Evolutionary conservation across 2,113 vertebrate species (phyloP).

Genomic region (Leptocoma aspasia): DNA sequence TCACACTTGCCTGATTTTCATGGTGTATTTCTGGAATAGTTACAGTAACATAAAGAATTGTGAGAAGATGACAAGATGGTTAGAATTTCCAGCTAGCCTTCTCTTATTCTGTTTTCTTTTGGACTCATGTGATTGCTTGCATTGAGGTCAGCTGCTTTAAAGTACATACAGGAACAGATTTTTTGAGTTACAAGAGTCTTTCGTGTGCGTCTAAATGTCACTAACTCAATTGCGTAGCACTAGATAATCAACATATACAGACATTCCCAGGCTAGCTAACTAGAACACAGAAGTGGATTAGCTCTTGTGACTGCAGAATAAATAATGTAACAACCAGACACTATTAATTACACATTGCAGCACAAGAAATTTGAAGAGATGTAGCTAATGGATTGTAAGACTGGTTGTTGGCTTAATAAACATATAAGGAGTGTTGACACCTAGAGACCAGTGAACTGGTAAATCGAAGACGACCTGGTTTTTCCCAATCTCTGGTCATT

Average conservation of each 20-base stretch:
- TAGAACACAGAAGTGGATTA: background rate
- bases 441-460: background rate
- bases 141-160: conserved; percentile 18
- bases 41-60: conserved; percentile 26
- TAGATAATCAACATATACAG: background rate
- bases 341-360: background rate
- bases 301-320: background rate
- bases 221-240: conserved; percentile 10
- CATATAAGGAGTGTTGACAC: background rate
- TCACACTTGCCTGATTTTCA: conserved; percentile 37
- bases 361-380: background rate
- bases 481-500: conserved; percentile 27
- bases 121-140: background rate
- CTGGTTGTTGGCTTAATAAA: conserved; percentile 5
- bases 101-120: conserved; percentile 14
- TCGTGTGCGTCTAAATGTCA: conserved; percentile 3
- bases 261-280: background rate
- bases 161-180: background rate
- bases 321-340: background rate
- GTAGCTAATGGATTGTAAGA: background rate
- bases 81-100: conserved; percentile 42
- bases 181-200: conserved; percentile 29
- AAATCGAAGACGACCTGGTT: conserved; percentile 57
- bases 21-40: conserved; percentile 44
- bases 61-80: conserved; percentile 17